These are phyloP conservation scores for Rhyacophila evoluta DNA, from an alignment of 2,888 invertebrate genomes.

Conservation along the genomic window DNA sequence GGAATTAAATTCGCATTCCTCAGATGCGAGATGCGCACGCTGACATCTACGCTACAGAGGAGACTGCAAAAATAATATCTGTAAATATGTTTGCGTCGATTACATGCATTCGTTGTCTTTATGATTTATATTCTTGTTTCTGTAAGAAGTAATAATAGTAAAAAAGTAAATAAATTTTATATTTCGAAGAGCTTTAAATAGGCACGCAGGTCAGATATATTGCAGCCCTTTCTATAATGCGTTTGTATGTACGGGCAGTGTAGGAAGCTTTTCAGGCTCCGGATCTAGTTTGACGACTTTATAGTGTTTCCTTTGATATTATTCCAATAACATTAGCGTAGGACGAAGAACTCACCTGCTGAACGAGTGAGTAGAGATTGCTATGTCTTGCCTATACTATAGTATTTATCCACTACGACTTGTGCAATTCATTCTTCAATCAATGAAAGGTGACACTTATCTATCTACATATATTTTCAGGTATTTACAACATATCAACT, in stretches of 20 bases:
- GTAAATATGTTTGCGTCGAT: no score
- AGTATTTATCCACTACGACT: not conserved
- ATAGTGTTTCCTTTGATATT: constrained; percentile 17
- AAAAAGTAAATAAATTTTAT: no score
- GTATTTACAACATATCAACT: no score
- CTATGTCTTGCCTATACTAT: not conserved
- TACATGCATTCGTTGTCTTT: no score
- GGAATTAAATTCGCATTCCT: no score
- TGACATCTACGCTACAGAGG: no score
- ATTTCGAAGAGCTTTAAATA: no score
- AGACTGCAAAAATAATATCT: no score
- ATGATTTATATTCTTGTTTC: no score
- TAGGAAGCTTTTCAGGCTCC: constrained; percentile 18
- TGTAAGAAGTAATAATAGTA: no score
- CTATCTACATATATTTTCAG: not conserved
- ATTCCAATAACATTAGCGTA: not conserved
- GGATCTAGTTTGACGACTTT: constrained; percentile 13
- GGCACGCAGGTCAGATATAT: not conserved
- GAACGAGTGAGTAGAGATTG: constrained; percentile 9
- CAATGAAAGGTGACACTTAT: constrained; percentile 1
- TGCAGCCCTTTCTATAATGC: not conserved
- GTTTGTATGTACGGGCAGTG: not conserved
- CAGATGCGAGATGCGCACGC: no score
- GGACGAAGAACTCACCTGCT: constrained; percentile 14
- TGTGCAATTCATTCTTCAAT: not conserved